Conservation (phyloP, 2,888 invertebrate genomes). For the Coenonympha arcania region DNA sequence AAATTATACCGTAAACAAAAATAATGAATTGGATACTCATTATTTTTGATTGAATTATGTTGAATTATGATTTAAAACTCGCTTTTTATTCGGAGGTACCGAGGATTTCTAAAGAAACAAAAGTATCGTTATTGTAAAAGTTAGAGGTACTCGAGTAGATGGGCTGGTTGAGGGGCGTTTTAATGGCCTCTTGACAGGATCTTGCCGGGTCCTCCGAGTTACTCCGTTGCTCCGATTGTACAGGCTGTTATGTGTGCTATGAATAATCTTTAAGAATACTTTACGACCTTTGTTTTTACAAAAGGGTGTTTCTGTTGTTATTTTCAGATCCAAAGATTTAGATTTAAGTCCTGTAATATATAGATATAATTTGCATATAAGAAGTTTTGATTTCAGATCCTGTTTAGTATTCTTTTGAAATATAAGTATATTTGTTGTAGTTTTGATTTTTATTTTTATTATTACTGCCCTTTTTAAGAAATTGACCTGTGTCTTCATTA, state of each 20-base stretch:
- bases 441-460: too few species aligned
- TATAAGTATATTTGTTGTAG: too few species aligned
- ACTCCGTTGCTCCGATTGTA: constrained; percentile 71
- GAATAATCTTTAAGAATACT: constrained; percentile 46
- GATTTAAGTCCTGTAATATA: too few species aligned
- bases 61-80: not conserved
- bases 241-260: constrained; percentile 56
- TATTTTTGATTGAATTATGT: too few species aligned
- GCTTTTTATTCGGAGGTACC: not conserved
- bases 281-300: not conserved
- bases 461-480: too few species aligned
- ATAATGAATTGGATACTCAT: too few species aligned
- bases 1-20: too few species aligned
- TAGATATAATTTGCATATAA: too few species aligned
- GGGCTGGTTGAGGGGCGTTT: constrained; percentile 61
- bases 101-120: constrained; percentile 25
- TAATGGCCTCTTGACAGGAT: constrained; percentile 69
- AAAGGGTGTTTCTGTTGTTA: not conserved
- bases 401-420: too few species aligned
- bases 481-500: too few species aligned
- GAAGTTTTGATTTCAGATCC: too few species aligned
- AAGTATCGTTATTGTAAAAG: constrained; percentile 36
- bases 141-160: constrained; percentile 66
- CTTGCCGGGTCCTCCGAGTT: constrained; percentile 64
- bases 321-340: too few species aligned